Base-by-base conservation (phyloP, 2,113 vertebrate genomes). In the Phylloscopus trochiloides region DNA sequence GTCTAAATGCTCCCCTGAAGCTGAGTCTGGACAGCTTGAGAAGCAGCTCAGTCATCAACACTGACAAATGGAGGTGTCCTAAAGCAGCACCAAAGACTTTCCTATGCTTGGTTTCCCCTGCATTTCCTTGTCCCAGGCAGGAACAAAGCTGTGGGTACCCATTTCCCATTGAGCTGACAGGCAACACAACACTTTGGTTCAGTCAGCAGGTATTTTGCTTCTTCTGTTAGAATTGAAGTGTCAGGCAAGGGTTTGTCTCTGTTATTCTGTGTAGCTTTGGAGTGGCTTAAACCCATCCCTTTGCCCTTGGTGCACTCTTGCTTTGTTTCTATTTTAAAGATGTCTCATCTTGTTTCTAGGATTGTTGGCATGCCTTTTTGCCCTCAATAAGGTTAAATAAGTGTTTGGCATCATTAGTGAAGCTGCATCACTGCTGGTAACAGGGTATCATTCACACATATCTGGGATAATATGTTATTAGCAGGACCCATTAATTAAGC, bases 401-500 rank as follows among this genome's bases (percentile, higher is more conserved):
- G 19, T 40, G 38, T 74, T 92, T 95, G 58, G 34, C 52, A 62
- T 47, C 62, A 22, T 92, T 95, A 92, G 90, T 48, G 82, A 62
- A 96, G 57, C 43, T 88, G 66, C 50, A 28, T 52, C 54, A 26
- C 86, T 71, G 62, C 62, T 95, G 14, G 57, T 79, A 92, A 73
- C 43, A 63, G 66, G 50, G 6, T 94, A 58, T 90, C 79, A 91
- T 91, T 97, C 90, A 94, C 93, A 88, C 48, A 31, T 80, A 81
- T 79, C 90, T 95, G 86, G 93, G 74, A 94, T 93, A 88, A 82
- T 78, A 74, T 42, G 48, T 74, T 86, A 14, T 88, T 96, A 94
- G 76, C 73, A 74, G 72, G 90, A 85, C 67, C 80, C 88, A 73
- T 96, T 97, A 95, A 98, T 97, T 97, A 97, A 96, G 58, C 48